These are phyloP conservation scores for Ciconia maguari DNA, from an alignment of 2,113 vertebrate species.

Conservation along the genomic window DNA sequence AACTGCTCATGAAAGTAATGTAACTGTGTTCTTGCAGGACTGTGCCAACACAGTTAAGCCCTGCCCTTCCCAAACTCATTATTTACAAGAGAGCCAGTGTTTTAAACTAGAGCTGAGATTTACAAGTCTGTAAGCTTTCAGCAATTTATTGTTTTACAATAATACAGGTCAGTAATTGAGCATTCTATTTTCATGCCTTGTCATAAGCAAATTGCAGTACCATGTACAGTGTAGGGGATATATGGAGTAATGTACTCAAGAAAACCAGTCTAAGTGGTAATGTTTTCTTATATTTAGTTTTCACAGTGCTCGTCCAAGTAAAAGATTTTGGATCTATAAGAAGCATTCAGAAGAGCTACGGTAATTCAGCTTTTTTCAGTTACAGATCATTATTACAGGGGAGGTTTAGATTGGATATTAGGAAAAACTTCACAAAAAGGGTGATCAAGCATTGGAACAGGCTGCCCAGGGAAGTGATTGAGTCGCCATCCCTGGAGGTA, in stretches of 20 bases:
- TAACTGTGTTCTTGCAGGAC: neutral
- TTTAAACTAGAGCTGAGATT: neutral
- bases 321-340: constrained; percentile 82
- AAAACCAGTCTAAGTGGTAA: neutral
- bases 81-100: neutral
- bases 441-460: too few relatives aligned
- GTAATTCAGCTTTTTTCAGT: constrained; percentile 65
- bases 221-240: neutral
- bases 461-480: too few relatives aligned
- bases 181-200: neutral
- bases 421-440: too few relatives aligned
- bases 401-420: too few relatives aligned
- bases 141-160: neutral
- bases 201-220: neutral
- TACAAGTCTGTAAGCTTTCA: neutral
- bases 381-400: neutral
- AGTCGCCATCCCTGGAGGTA: too few relatives aligned
- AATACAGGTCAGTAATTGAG: neutral
- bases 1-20: neutral
- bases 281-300: constrained; percentile 77
- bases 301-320: constrained; percentile 87
- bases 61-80: neutral
- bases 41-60: neutral
- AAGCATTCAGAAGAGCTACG: constrained; percentile 74
- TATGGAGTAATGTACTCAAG: neutral